These are phyloP conservation scores for Eulithis testata DNA, from an alignment of 2,888 invertebrate species.

Conservation along the genomic window DNA sequence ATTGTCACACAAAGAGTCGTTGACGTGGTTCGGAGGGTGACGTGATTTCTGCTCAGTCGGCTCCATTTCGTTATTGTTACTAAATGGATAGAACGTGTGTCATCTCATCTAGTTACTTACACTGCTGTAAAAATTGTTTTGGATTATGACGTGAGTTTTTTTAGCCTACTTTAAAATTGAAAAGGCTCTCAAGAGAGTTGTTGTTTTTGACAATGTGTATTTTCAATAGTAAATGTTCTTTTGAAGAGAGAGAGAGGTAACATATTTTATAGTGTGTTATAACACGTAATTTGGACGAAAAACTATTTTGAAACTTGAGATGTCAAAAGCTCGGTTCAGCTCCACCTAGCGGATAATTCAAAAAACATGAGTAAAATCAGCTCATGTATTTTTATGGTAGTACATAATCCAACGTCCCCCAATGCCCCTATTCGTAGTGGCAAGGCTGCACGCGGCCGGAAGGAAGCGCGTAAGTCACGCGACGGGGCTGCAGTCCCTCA, in stretches of 20 bases:
- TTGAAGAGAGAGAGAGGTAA: too few species aligned
- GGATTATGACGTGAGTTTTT: neutral
- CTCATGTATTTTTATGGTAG: neutral
- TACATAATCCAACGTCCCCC: constrained; percentile 3
- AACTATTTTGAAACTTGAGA: too few species aligned
- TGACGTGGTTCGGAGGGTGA: constrained; percentile 45
- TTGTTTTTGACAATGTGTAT: too few species aligned
- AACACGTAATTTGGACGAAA: too few species aligned
- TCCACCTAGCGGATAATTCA: too few species aligned
- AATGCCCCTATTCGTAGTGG: neutral
- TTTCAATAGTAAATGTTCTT: too few species aligned
- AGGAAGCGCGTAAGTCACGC: constrained; percentile 73
- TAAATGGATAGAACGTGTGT: constrained; percentile 30
- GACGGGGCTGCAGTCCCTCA: constrained; percentile 58
- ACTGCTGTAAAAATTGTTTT: neutral
- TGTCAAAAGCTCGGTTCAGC: too few species aligned
- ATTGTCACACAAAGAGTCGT: constrained; percentile 53
- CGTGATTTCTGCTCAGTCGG: constrained; percentile 26
- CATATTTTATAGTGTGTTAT: too few species aligned
- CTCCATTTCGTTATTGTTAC: constrained; percentile 28
- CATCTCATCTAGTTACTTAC: constrained; percentile 7
- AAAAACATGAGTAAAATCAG: neutral
- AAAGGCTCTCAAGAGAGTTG: too few species aligned
- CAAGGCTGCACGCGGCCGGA: constrained; percentile 55
- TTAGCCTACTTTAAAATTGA: neutral